These are phyloP conservation scores for Cephonodes hylas DNA, from an alignment of 2,888 invertebrate genomes.

Conservation along the genomic window DNA sequence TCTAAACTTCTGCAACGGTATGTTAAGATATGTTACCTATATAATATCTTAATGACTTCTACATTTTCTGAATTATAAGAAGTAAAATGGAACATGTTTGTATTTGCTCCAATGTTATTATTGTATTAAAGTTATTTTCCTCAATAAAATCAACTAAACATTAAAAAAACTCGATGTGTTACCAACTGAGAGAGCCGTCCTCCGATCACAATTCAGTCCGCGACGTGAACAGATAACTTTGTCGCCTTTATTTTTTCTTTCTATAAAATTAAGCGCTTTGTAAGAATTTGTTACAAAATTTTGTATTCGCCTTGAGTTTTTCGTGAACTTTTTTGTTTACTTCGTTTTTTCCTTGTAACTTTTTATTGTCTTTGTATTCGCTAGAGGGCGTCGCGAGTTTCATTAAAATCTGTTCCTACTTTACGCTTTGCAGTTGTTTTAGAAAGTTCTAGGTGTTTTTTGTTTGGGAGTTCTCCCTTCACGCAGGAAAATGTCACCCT, in stretches of 20 bases:
- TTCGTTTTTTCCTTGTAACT: slow-evolving; percentile 42
- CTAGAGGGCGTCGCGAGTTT: slow-evolving; percentile 23
- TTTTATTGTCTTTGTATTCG: slow-evolving; percentile 38
- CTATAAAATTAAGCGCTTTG: slow-evolving; percentile 55
- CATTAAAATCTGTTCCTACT: slow-evolving; percentile 26
- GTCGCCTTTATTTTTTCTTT: slow-evolving; percentile 36
- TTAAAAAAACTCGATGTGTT: not conserved
- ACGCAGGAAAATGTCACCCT: not conserved
- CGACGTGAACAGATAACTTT: slow-evolving; percentile 44
- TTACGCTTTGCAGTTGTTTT: slow-evolving; percentile 12
- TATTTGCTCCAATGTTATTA: no score
- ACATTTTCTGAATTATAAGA: no score
- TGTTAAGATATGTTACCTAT: no score
- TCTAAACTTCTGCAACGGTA: no score
- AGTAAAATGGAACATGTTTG: no score
- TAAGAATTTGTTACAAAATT: slow-evolving; percentile 48
- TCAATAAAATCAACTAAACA: no score
- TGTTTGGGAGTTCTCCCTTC: not conserved
- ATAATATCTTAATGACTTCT: no score
- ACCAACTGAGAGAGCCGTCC: not conserved
- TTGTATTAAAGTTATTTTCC: no score
- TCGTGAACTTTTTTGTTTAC: slow-evolving; percentile 43
- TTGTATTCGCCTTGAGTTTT: slow-evolving; percentile 48
- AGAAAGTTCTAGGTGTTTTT: slow-evolving; percentile 5
- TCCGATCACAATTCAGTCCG: slow-evolving; percentile 47